phyloP scores from a whole-genome alignment of 2,888 invertebrate species.

The Eristalinus aeneus region DNA sequence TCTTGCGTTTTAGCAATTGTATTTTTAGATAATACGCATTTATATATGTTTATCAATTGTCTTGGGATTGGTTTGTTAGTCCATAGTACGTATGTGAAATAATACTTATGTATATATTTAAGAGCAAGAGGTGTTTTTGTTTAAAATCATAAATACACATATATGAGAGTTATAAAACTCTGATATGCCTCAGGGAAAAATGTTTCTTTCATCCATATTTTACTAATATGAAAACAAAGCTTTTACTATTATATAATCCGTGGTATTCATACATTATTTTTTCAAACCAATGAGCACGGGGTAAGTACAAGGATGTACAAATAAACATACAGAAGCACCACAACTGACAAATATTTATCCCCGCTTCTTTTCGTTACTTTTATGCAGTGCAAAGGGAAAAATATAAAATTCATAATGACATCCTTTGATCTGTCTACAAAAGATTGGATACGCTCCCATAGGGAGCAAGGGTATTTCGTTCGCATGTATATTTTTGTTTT shows the following conservation, averaged over 20 bases:
- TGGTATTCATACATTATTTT: slow-evolving; percentile 59
- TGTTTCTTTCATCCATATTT: slow-evolving; percentile 5
- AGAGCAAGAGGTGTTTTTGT: neutral
- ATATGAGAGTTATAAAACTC: slow-evolving; percentile 25
- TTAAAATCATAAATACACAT: neutral
- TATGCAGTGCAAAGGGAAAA: slow-evolving; percentile 1
- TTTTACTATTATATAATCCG: slow-evolving; percentile 54
- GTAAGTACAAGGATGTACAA: slow-evolving; percentile 41
- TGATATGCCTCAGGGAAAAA: slow-evolving; percentile 32
- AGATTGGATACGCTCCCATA: slow-evolving; percentile 67
- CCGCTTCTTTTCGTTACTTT: slow-evolving; percentile 8
- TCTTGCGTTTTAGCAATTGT: too few relatives aligned
- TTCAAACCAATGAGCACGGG: slow-evolving; percentile 51
- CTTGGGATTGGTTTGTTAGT: too few relatives aligned
- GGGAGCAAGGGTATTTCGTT: slow-evolving; percentile 49
- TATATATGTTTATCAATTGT: too few relatives aligned
- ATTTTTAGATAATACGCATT: too few relatives aligned
- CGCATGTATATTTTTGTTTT: slow-evolving; percentile 27
- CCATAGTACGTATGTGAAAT: too few relatives aligned
- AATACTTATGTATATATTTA: too few relatives aligned
- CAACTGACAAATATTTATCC: neutral
- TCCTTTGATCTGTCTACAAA: slow-evolving; percentile 66
- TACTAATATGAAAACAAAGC: slow-evolving; percentile 39
- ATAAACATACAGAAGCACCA: neutral
- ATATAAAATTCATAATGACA: slow-evolving; percentile 66